Evolutionary conservation across 2,888 invertebrate genomes (phyloP).

Genomic region (Alloscopus bannaensis): DNA sequence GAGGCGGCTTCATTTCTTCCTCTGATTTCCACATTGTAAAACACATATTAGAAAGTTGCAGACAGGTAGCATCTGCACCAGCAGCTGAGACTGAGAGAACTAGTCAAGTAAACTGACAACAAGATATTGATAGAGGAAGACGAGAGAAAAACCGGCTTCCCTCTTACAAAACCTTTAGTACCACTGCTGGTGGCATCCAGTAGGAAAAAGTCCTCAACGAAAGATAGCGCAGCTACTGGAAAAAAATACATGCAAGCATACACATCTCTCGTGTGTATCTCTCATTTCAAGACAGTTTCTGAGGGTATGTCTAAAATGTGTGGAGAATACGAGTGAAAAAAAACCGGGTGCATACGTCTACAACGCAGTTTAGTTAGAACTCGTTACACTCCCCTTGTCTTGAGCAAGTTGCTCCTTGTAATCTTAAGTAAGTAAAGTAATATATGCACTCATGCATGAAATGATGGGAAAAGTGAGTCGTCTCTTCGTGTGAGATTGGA

Average conservation of each 20-base stretch:
- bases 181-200: conserved; percentile 22
- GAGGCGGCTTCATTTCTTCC: conserved; percentile 23
- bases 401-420: conserved; percentile 20
- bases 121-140: conserved; percentile 37
- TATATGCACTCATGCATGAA: conserved; percentile 62
- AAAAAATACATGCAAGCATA: conserved; percentile 30
- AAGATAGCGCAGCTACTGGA: conserved; percentile 37
- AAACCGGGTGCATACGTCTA: too few relatives aligned
- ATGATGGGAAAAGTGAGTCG: conserved; percentile 64
- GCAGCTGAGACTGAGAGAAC: conserved; percentile 39
- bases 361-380: too few relatives aligned
- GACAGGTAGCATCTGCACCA: conserved; percentile 57
- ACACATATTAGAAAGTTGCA: conserved; percentile 39
- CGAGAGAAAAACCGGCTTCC: conserved; percentile 50
- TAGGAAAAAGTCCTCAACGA: neutral
- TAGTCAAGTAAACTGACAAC: conserved; percentile 50
- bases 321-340: too few relatives aligned
- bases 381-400: too few relatives aligned
- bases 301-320: too few relatives aligned
- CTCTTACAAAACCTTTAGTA: conserved; percentile 22
- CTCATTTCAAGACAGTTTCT: too few relatives aligned
- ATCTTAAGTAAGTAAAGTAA: conserved; percentile 55
- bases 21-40: conserved; percentile 48
- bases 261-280: too few relatives aligned
- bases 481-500: conserved; percentile 64